Evolutionary conservation across 2,797 vertebrate species (phyloP), one percentile per base, ranked within the genome.

Genomic region (Neopelma chrysocephalum): DNA sequence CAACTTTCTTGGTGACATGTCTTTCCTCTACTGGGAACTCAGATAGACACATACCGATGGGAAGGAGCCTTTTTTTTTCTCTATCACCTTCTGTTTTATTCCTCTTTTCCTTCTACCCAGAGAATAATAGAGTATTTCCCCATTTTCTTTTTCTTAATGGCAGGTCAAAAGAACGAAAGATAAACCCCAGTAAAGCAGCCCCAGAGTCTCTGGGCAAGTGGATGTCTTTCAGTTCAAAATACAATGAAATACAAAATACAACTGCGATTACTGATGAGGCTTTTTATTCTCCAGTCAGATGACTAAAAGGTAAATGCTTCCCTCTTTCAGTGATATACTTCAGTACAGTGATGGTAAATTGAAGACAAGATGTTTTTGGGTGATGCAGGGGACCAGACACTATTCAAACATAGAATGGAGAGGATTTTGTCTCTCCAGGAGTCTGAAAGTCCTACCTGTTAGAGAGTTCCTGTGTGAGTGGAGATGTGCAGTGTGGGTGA

Each of bases 381-480:
- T 27, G 47, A n/a, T 71, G 21, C 26, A 61, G 42, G 26, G 29
- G n/a, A 82, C 20, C 45, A 82, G 75, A 11, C 12, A 26, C 31
- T 73, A 31, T 42, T 69, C 54, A 76, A 66, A 61, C 0, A 10
- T 13, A 51, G 12, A 9, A n/a, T 56, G 34, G 2, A 7, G 61
- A 84, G 36, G 48, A 47, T 64, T 90, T 82, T 68, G 34, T 73
- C 29, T 26, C 7, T 48, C 48, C 3, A 13, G 11, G 27, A 26
- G 17, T 56, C 53, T 26, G n/a, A 15, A 79, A 73, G 20, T 34
- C 43, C 15, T 13, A 57, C 12, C 36, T 72, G 31, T 34, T 57
- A 42, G 36, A 20, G 14, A 22, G 6, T 45, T 12, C 18, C 23
- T 40, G 16, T 0, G 0, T 2, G 18, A 10, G 34, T 26, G 31